Percentiles rank a stretch among this genome's conserved stretches.
Conservation (phyloP, 2,797 vertebrate species). For the Podarcis lilfordi region DNA sequence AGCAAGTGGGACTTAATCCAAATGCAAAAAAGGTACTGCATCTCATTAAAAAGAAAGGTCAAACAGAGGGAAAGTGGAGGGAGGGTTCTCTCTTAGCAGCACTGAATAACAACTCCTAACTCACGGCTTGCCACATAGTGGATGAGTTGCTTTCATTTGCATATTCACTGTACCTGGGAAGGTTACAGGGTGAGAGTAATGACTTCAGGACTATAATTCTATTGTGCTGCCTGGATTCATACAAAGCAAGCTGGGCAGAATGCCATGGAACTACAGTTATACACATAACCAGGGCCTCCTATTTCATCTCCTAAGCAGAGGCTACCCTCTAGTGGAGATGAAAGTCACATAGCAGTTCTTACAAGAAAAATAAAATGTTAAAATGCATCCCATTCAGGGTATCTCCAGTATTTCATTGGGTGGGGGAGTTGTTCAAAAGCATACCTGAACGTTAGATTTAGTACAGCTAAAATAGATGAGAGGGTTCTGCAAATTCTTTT, state of each 20-base stretch:
- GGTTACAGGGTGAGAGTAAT: slow-evolving; percentile 62
- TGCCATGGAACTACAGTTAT: background rate
- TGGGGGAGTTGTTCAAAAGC: too few relatives aligned
- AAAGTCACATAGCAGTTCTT: background rate
- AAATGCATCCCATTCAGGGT: background rate
- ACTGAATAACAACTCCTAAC: slow-evolving; percentile 48
- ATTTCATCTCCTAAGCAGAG: slow-evolving; percentile 41
- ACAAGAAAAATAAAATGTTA: rapidly evolving
- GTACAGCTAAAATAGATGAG: too few relatives aligned
- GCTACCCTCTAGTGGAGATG: slow-evolving; percentile 74
- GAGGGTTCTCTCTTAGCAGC: slow-evolving; percentile 40
- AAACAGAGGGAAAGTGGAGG: slow-evolving; percentile 56
- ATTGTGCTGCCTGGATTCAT: slow-evolving; percentile 38
- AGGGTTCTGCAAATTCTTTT: too few relatives aligned
- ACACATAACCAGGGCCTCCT: background rate
- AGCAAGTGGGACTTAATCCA: slow-evolving; percentile 23
- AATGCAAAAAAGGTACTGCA: slow-evolving; percentile 31
- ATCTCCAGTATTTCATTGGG: too few relatives aligned
- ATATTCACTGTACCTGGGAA: slow-evolving; percentile 63
- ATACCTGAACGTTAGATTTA: too few relatives aligned
- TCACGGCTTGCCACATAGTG: slow-evolving; percentile 59
- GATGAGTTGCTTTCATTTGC: slow-evolving; percentile 63
- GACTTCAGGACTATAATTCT: slow-evolving; percentile 40
- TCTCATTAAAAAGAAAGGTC: slow-evolving; percentile 63
- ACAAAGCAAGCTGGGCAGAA: slow-evolving; percentile 11